phyloP scores from a whole-genome alignment of 2,888 invertebrate species.

The Agrochola macilenta region DNA sequence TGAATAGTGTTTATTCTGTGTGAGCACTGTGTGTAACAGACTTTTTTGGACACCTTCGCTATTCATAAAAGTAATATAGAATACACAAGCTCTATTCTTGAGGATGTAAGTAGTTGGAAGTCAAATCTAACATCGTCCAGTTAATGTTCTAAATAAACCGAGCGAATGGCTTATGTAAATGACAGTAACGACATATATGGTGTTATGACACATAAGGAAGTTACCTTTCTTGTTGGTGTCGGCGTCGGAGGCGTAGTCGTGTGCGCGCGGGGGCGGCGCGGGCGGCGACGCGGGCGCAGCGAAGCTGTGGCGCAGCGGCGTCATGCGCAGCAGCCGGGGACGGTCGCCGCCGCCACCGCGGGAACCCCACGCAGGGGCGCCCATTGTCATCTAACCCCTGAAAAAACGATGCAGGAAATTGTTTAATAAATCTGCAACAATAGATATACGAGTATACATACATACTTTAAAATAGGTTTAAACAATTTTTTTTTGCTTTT shows the following conservation, averaged over 20 bases:
- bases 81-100: not conserved
- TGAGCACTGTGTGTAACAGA: not conserved
- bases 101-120: constrained; percentile 10
- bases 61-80: not conserved
- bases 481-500: not conserved
- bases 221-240: constrained; percentile 91
- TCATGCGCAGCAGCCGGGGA: constrained; percentile 90
- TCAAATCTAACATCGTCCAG: constrained; percentile 35
- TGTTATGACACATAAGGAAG: constrained; percentile 57
- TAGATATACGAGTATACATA: not conserved
- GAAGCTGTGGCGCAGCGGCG: constrained; percentile 91
- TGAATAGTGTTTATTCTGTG: not conserved
- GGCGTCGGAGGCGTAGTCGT: constrained; percentile 91
- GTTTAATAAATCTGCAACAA: constrained; percentile 5
- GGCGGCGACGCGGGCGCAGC: constrained; percentile 88
- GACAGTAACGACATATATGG: constrained; percentile 29
- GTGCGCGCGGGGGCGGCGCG: constrained; percentile 82
- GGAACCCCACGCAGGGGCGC: constrained; percentile 88
- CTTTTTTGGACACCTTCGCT: not conserved
- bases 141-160: constrained; percentile 44
- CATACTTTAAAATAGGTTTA: not conserved
- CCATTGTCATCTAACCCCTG: constrained; percentile 78
- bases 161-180: constrained; percentile 33
- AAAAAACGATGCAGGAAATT: constrained; percentile 45
- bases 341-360: constrained; percentile 88